Evolutionary conservation across 2,888 invertebrate species (phyloP), one percentile per base, ranked within the genome.

Genomic region (Teinopalpus imperialis): DNA sequence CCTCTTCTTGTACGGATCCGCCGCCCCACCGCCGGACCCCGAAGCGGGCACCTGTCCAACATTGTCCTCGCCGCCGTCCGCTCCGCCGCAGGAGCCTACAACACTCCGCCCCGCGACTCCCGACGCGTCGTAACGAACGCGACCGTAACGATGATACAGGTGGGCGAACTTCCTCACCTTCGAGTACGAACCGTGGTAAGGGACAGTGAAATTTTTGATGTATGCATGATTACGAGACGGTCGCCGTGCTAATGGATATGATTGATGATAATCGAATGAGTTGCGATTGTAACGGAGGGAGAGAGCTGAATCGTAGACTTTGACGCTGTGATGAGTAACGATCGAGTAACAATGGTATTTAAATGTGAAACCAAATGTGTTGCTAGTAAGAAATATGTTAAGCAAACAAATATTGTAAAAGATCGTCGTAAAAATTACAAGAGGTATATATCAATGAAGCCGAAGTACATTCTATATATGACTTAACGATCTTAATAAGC

Each of bases 1-100:
- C 55, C 67, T 87, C 34, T 86, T 87, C 73, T 77, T 87, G 23
- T 86, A 86, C 73, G 87, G 87, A 7, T 69, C 81, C 1, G 61
- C 74, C 9, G 66, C 63, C 45, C 77, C 77, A 29, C 77, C 78
- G 23, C 66, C 69, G 3, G 81, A 81, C 67, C 54, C 63, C 1
- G 80, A 80, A 54, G 78, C 79, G 12, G 76, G 69, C 49, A n/a
- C 58, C 26, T 21, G 37, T 45, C 4, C 53, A 29, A 10, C 41
- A 8, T 32, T 49, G 40, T 27, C 51, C 14, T 42, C 44, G 8
- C 48, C 49, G 41, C 48, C 41, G 31, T 47, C 41, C 49, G 16
- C 43, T 14, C 51, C 47, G 13, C 40, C 14, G 36, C 34, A 24
- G 24, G 37, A 39, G 6, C 41, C 51, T 56, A 56, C 63, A 61